A percentile compares a stretch with the other conserved stretches of the same genome.
These are phyloP conservation scores for Dasysyrphus albostriatus DNA, from an alignment of 2,888 invertebrate genomes.

Conservation along the genomic window DNA sequence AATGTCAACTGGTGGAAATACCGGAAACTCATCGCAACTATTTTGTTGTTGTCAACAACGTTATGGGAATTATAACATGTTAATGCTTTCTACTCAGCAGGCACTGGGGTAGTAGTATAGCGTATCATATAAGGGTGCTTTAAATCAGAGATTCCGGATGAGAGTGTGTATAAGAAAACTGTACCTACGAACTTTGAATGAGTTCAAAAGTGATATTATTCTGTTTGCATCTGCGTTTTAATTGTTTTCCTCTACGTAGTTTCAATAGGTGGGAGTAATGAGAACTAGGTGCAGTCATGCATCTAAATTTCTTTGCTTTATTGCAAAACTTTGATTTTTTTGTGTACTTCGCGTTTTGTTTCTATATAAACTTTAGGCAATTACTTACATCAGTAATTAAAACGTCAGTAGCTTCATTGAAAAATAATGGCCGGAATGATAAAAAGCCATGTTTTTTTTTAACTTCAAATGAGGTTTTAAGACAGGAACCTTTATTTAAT, in stretches of 20 bases:
- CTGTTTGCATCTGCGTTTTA: constrained; percentile 1
- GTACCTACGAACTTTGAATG: constrained; percentile 7
- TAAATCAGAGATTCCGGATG: constrained; percentile 6
- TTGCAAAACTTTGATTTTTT: not conserved
- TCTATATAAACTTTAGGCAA: too few relatives aligned
- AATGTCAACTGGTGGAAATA: constrained; percentile 45
- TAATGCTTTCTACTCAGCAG: constrained; percentile 42
- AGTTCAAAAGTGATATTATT: not conserved
- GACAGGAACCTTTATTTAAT: too few relatives aligned
- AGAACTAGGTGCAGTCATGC: constrained; percentile 1
- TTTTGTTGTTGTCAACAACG: constrained; percentile 24
- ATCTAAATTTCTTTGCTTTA: not conserved
- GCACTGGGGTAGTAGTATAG: constrained; percentile 12
- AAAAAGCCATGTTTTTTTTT: too few relatives aligned
- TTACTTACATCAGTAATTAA: too few relatives aligned
- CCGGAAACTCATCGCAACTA: constrained; percentile 51
- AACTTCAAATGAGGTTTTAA: too few relatives aligned
- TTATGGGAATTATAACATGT: constrained; percentile 47
- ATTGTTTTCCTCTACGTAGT: not conserved
- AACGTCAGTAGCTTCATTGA: too few relatives aligned
- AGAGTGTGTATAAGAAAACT: not conserved
- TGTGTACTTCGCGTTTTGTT: too few relatives aligned
- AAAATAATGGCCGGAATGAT: too few relatives aligned
- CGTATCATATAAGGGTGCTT: constrained; percentile 6
- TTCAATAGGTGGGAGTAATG: not conserved